Percentiles rank a stretch among this genome's conserved stretches.
Conservation (phyloP, 2,113 vertebrate genomes). For the Dicentrarchus labrax region DNA sequence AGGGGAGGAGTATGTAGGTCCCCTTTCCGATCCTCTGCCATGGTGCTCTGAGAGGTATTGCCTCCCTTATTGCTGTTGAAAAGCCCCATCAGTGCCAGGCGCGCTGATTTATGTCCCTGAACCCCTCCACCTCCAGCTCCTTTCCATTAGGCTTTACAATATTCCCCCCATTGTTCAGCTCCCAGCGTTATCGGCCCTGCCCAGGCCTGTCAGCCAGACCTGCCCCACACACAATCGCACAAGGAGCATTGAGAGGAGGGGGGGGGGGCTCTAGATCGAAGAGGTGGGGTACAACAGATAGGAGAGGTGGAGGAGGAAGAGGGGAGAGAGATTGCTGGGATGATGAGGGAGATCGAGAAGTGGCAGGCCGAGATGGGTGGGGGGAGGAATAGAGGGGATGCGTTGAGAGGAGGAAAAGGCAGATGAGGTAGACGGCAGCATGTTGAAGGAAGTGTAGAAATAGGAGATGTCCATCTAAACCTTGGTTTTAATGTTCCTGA, state of each 20-base stretch:
- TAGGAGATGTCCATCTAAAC: conserved; percentile 74
- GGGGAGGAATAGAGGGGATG: background rate
- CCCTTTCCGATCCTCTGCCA: conserved; percentile 49
- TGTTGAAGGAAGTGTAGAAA: conserved; percentile 59
- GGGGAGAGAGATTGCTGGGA: conserved; percentile 32
- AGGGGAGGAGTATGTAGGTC: conserved; percentile 46
- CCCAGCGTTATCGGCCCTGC: conserved; percentile 75
- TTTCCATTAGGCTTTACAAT: conserved; percentile 85
- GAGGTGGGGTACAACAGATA: conserved; percentile 57
- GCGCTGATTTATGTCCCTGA: conserved; percentile 83
- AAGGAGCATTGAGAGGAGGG: conserved; percentile 14
- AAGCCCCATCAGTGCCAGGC: conserved; percentile 83
- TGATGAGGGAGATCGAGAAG: conserved; percentile 54
- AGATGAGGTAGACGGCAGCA: conserved; percentile 54
- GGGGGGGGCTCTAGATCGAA: conserved; percentile 59
- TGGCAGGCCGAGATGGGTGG: conserved; percentile 27
- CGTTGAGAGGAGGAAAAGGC: conserved; percentile 28
- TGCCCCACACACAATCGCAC: conserved; percentile 66
- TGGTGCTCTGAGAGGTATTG: conserved; percentile 77
- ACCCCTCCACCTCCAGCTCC: conserved; percentile 78
- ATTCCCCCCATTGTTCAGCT: conserved; percentile 82
- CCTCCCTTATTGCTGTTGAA: conserved; percentile 82
- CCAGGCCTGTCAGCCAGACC: conserved; percentile 80
- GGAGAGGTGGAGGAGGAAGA: conserved; percentile 20
- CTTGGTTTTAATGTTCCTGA: conserved; percentile 70